Percentiles rank a stretch among this genome's conserved stretches.
phyloP scores from a whole-genome alignment of 2,888 invertebrate genomes.

The Slavum lentiscoides region DNA sequence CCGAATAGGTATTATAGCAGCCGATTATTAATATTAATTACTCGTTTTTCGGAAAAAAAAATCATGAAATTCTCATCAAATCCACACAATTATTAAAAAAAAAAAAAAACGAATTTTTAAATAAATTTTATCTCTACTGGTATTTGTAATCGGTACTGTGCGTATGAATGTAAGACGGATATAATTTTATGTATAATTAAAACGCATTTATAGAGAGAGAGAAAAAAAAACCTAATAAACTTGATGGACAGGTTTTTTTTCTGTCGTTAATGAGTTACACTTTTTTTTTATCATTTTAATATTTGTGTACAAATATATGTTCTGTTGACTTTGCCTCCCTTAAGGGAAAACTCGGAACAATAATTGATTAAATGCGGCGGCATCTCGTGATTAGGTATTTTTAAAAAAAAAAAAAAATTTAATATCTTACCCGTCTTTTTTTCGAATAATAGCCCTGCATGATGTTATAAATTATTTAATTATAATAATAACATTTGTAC shows the following conservation, averaged over 20 bases:
- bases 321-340: conserved; percentile 9
- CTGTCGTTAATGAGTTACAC: too few species aligned
- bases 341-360: background rate
- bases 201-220: background rate
- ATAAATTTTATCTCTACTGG: too few species aligned
- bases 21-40: too few species aligned
- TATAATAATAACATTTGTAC: background rate
- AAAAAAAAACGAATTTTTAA: too few species aligned
- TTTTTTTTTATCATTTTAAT: conserved; percentile 14
- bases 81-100: too few species aligned
- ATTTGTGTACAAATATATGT: background rate
- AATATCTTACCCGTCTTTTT: background rate
- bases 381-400: conserved; percentile 11
- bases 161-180: too few species aligned
- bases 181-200: background rate
- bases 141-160: too few species aligned
- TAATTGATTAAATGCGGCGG: conserved; percentile 18
- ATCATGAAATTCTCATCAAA: too few species aligned
- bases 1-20: too few species aligned
- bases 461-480: conserved; percentile 5
- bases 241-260: background rate
- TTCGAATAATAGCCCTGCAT: background rate
- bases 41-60: too few species aligned
- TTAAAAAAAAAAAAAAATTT: background rate
- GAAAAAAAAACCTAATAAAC: background rate